Evolutionary conservation across 1,140 invertebrate species (phyloP), one percentile per base, ranked within the genome.

Genomic region (Eupeodes corollae): DNA sequence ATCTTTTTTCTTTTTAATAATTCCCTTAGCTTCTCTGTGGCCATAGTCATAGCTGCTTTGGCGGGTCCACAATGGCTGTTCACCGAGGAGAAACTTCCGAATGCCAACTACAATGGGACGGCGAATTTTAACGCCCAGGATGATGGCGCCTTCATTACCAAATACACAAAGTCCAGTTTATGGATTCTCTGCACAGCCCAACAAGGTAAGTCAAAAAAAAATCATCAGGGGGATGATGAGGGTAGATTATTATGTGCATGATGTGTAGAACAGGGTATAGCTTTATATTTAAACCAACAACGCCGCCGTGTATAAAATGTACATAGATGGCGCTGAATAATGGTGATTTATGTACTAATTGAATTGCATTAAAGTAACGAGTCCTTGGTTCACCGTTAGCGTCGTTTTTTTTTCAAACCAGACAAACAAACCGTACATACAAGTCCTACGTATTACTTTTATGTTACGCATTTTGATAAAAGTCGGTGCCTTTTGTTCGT

Each of bases 1-100:
- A 31, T 41, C 26, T 43, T n/a, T 30, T 31, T 43, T 43, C 13
- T 21, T 31, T 41, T 15, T 12, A 6, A 26, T 2, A 42, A 16
- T 33, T 19, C 8, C 49, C 56, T 42, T 54, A 67, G 63, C 52
- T 61, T 67, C 42, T 67, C 65, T 15, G 59, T 68, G 43, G 65
- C 65, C 39, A 64, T 68, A 50, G 59, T 68, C 41, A 58, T 68
- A 31, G 65, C 65, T 14, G 62, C 65, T 6, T 16, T 68, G 15
- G 65, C 65, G 5, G 65, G 65, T 9, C 65, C 65, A 18, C 64
- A 67, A 26, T 68, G 65, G 65, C 59, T 68, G 15, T 66, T 62
- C 12, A 68, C 65, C 6, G 65, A 68, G 54, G 65, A 68, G 42
- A 67, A 66, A 53, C 34, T 66, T 16, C 56, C 62, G 37, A 67